Base-by-base conservation (phyloP, 2,888 invertebrate species). In the Apamea anceps region DNA sequence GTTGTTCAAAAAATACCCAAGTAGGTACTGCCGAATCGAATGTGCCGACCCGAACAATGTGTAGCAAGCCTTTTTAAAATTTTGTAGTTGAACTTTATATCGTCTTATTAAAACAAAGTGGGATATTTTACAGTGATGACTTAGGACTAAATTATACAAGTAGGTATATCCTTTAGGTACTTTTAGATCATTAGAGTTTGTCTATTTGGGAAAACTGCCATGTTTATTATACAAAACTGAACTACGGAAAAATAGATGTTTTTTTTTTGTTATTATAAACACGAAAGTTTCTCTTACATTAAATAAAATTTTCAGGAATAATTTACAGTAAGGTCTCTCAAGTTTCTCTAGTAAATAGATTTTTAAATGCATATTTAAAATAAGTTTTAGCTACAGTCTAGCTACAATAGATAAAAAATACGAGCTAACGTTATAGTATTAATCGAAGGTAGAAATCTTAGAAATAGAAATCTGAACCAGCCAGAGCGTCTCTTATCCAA, bases 381-480 rank as follows among this genome's bases (percentile, higher is more conserved):
- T 82, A 87, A 85, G 37, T 83, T 77, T 81, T 70, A 73, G 75
- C 85, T 86, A 83, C 75, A n/a, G 80, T 67, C 78, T 80, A 81
- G 76, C 80, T 88, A 81, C 76, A 78, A 79, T 79, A 85, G 79
- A 81, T 84, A 79, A 76, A 77, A 83, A 86, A 85, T 80, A 83
- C 77, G 72, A 87, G 85, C 82, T 90, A 85, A 79, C 18, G 79
- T 84, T 21, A 71, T 85, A 73, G 66, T 72, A 42, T 85, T 76
- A 78, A 78, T 81, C 75, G 62, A 83, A 87, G 75, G 84, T 89
- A 89, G 79, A 90, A 90, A 87, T 82, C 82, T 88, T 90, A 90
- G 82, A 82, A 81, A 85, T 88, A 89, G 80, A 85, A 85, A 89
- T 92, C 93, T 93, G 93, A 86, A 79, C 93, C 93, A 92, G 94